Evolutionary conservation across 2,797 vertebrate species (phyloP).

Genomic region (Macropus fuliginosus): DNA sequence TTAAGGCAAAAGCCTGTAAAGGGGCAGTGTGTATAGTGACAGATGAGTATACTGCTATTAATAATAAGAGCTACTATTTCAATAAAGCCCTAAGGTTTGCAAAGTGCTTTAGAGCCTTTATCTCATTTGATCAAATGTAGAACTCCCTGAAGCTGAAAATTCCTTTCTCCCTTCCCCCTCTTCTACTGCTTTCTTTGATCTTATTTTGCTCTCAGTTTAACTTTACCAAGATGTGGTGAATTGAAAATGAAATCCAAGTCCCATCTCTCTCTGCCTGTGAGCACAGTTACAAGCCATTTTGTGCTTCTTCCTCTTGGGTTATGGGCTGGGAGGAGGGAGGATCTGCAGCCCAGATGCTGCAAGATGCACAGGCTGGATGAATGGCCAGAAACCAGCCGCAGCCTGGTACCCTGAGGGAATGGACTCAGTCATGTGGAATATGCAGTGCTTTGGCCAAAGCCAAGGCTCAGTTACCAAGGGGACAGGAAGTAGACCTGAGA

Average conservation of each 20-base stretch:
- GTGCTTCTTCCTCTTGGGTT: not conserved
- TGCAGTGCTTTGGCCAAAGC: not conserved
- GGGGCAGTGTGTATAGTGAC: not conserved
- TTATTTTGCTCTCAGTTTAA: not conserved
- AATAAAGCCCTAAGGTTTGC: not conserved
- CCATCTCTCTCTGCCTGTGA: not conserved
- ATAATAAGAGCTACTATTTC: not conserved
- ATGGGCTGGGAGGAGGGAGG: not conserved
- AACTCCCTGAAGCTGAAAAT: not conserved
- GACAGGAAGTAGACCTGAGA: not conserved
- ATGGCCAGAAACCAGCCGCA: slow-evolving; percentile 1
- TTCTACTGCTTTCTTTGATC: not conserved
- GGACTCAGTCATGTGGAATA: fast-evolving
- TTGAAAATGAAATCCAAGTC: not conserved
- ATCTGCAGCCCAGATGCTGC: not conserved
- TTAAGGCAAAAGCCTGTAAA: not conserved
- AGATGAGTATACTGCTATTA: not conserved
- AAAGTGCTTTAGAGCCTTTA: not conserved
- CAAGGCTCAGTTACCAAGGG: not conserved
- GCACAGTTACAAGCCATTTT: not conserved
- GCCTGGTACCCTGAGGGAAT: not conserved
- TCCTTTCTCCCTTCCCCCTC: not conserved
- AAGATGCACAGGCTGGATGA: not conserved
- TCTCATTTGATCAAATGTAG: not conserved
- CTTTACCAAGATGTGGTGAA: not conserved